phyloP scores from a whole-genome alignment of 2,797 vertebrate genomes.

The Oryzias sinensis region DNA sequence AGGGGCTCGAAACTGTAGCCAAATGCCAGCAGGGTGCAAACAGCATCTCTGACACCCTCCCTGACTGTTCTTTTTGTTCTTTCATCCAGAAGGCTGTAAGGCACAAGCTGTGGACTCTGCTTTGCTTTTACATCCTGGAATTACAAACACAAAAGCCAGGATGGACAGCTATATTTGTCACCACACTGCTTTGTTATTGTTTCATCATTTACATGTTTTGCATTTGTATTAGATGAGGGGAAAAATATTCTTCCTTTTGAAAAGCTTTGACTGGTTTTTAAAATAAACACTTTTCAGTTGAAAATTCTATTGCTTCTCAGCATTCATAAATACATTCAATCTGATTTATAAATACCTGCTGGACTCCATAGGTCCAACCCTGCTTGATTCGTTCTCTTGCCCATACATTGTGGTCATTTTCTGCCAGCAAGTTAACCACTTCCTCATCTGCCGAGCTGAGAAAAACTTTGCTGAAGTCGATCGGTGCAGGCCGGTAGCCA shows the following conservation, averaged over 20 bases:
- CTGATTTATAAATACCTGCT: constrained; percentile 78
- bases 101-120: constrained; percentile 88
- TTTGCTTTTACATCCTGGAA: constrained; percentile 89
- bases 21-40: constrained; percentile 86
- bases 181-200: not conserved
- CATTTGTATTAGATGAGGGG: no score
- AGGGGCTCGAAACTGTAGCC: constrained; percentile 89
- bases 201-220: no score
- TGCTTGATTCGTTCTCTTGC: constrained; percentile 89
- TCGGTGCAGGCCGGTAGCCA: constrained; percentile 89
- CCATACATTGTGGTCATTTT: constrained; percentile 94
- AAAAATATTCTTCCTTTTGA: no score
- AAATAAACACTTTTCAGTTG: not conserved
- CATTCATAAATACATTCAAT: not conserved
- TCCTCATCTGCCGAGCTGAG: constrained; percentile 84
- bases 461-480: constrained; percentile 85
- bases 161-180: not conserved
- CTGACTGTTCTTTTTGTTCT: constrained; percentile 81
- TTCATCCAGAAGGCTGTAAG: constrained; percentile 89
- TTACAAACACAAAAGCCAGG: constrained; percentile 9
- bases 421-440: constrained; percentile 86
- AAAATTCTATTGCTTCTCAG: not conserved
- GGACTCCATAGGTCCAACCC: constrained; percentile 90
- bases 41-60: constrained; percentile 82
- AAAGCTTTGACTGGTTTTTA: no score